Evolutionary conservation across 2,113 vertebrate species (phyloP).

Genomic region (Sitta europaea): DNA sequence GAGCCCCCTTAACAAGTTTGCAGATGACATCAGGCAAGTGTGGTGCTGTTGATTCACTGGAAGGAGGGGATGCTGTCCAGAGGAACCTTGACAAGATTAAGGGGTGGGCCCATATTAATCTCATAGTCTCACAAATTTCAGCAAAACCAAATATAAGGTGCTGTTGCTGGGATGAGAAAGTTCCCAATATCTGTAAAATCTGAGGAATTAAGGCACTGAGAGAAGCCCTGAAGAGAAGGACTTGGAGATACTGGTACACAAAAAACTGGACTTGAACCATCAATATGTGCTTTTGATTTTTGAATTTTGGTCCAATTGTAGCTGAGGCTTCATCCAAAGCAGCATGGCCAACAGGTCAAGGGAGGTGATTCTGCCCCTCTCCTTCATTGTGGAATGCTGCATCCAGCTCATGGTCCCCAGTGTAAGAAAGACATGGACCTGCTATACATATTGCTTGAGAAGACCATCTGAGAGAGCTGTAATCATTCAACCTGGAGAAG

Average conservation of each 20-base stretch:
- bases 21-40: too few species aligned
- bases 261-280: not conserved
- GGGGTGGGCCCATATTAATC: too few species aligned
- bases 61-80: not conserved
- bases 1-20: not conserved
- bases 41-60: not conserved
- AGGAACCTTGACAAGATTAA: not conserved
- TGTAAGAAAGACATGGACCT: not conserved
- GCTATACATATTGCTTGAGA: not conserved
- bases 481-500: not conserved
- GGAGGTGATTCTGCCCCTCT: not conserved
- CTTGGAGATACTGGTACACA: not conserved
- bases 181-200: too few species aligned
- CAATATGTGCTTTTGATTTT: not conserved
- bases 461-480: not conserved
- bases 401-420: not conserved
- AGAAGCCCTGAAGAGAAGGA: not conserved
- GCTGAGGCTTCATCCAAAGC: not conserved
- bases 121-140: not conserved
- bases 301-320: rapidly evolving
- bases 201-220: not conserved
- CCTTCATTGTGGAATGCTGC: not conserved
- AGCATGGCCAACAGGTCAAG: rapidly evolving
- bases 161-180: not conserved
- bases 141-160: not conserved